phyloP scores from a whole-genome alignment of 2,888 invertebrate genomes.

The Cyclophora albipunctata region DNA sequence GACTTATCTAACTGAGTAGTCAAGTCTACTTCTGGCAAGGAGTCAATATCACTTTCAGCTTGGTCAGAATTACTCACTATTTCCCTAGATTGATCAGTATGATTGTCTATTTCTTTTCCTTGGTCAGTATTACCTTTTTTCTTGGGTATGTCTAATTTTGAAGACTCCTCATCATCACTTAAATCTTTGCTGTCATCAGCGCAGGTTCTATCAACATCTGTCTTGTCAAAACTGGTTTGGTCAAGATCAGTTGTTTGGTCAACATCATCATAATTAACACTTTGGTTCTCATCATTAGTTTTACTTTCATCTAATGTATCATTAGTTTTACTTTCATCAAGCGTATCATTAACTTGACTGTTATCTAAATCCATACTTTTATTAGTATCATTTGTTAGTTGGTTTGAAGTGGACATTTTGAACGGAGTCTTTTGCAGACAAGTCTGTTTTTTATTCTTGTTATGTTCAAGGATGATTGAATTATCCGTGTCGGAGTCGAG shows the following conservation, averaged over 20 bases:
- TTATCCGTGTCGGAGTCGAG: constrained; percentile 62
- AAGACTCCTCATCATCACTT: constrained; percentile 3
- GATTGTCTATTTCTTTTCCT: too few relatives aligned
- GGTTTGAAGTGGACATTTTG: constrained; percentile 23
- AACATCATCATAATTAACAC: too few relatives aligned
- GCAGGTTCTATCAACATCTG: constrained; percentile 7
- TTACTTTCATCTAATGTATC: too few relatives aligned
- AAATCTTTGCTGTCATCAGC: constrained; percentile 14
- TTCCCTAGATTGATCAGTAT: too few relatives aligned
- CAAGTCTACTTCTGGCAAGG: too few relatives aligned
- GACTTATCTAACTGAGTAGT: too few relatives aligned
- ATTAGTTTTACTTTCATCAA: constrained; percentile 7
- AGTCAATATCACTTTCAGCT: too few relatives aligned
- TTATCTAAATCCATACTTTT: constrained; percentile 8
- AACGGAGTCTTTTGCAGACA: constrained; percentile 57
- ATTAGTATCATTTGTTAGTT: background rate
- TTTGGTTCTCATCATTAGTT: too few relatives aligned
- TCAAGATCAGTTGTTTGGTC: too few relatives aligned
- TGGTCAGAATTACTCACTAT: too few relatives aligned
- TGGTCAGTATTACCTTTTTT: too few relatives aligned
- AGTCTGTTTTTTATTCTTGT: constrained; percentile 41
- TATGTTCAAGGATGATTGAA: constrained; percentile 53
- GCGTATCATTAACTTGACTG: constrained; percentile 4
- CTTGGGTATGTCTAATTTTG: too few relatives aligned
- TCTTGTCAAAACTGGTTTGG: background rate